Base-by-base conservation (phyloP, 1,140 invertebrate genomes). In the Penaeus japonicus region DNA sequence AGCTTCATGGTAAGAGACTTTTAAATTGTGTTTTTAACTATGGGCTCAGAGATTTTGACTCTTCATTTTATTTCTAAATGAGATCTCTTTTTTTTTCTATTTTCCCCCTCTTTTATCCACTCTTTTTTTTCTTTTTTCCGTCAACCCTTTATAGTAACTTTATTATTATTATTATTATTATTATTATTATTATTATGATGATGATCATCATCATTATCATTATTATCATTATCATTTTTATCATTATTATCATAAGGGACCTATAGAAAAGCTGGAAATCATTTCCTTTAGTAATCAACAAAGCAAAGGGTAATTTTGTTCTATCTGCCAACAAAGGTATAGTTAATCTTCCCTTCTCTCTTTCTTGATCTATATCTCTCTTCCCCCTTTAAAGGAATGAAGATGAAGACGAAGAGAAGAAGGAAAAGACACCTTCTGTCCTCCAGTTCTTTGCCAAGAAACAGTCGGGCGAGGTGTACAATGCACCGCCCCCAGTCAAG, bases 1-100 rank as follows among this genome's bases (percentile, higher is more conserved):
- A 59, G 95, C 98, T 81, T 95, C 97, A 92, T 97, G 97, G 94
- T 94, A 92, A 92, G 92, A 91, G 62, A 53, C 35, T 22, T 88
- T 70, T 18, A 39, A 80, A 22, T 15, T 35, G 62, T 0, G n/a
- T n/a, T n/a, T n/a, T n/a, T n/a, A n/a, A n/a, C n/a, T n/a, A n/a
- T n/a, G n/a, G n/a, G n/a, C n/a, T n/a, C n/a, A n/a, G n/a, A n/a
- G n/a, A n/a, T n/a, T n/a, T n/a, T n/a, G n/a, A n/a, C n/a, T n/a
- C n/a, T n/a, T n/a, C n/a, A n/a, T n/a, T n/a, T n/a, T n/a, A n/a
- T n/a, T n/a, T n/a, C n/a, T n/a, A n/a, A n/a, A n/a, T n/a, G n/a
- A n/a, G n/a, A n/a, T 39, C 7, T 39, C 7, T 39, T 39, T 39
- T 39, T 39, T 39, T 7, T 39, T 7, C n/a, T n/a, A n/a, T n/a